Base-by-base conservation (phyloP, 2,113 vertebrate species). In the Glareola pratincola region DNA sequence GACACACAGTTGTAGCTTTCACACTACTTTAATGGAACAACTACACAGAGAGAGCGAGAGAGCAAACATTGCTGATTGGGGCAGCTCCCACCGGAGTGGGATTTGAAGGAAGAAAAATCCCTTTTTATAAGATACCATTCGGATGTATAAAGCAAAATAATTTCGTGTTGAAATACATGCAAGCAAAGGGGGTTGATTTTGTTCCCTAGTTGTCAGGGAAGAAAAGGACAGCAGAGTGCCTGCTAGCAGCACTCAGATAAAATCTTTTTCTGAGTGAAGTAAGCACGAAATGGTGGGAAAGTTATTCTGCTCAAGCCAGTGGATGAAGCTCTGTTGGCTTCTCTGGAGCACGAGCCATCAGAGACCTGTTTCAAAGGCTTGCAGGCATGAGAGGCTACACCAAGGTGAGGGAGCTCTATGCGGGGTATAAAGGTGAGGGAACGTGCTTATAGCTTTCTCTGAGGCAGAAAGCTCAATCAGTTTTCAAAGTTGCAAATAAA, bases 1-100 rank as follows among this genome's bases (percentile, higher is more conserved):
- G 93, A 82, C 93, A 90, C 90, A 83, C 74, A 92, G 90, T 21
- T 91, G 93, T 57, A 91, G 93, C 77, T 95, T 94, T 89, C 90
- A 84, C 85, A 92, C 62, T 73, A 57, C 83, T 90, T 85, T 84
- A 96, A 94, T 72, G 81, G 80, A 96, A 92, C 77, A 89, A 72
- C 85, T 89, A 77, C 64, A 86, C 43, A 78, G 60, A 73, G 69
- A 62, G 37, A 53, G 45, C 0, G 5, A 48, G 50, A 41, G 73
- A 73, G 56, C 53, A 77, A 76, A 95, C 37, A 29, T 3, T 83
- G 88, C 78, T 88, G 91, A 85, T 2, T 51, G 84, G 92, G 71
- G 89, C 80, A 95, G 92, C 75, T 93, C 59, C 63, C 6, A 7
- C 66, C 3, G 5, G 63, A 94, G 54, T 22, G 48, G 29, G 68